Base-by-base conservation (phyloP, 2,888 invertebrate species). In the Polydrusus cervinus region DNA sequence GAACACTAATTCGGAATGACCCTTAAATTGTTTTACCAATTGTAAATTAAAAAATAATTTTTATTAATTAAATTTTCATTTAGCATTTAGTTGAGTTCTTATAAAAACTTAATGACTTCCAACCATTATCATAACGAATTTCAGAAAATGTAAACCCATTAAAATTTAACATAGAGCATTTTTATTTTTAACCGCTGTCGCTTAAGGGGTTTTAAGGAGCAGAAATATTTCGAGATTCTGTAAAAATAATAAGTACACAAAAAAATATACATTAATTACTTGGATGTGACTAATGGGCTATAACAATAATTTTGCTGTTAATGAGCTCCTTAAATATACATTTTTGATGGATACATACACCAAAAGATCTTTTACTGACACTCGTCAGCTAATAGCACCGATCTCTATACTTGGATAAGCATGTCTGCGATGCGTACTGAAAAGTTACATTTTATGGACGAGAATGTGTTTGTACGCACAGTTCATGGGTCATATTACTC, bases 141-240 rank as follows among this genome's bases (percentile, higher is more conserved):
- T 64, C 49, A 45, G 47, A 64, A 64, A 62, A 64, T 49, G 64
- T 64, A 34, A 64, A 64, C 64, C 49, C 64, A 64, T 64, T 64
- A 64, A 64, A 64, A 64, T 64, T 64, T 64, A 30, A 49, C 25
- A 64, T 64, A 49, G 49, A 49, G 49, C 49, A 49, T 43, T 49
- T 64, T 64, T 64, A 49, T 47, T 47, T 49, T 49, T 30, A 30
- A 64, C 14, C 47, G 30, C 25, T 45, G 62, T 61, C 61, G 40
- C 61, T 45, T 34, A 45, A 61, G 43, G 45, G 9, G 43, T 14
- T n/a, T 61, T 9, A 43, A 7, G 45, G 40, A 61, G 8, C 10
- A 45, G 40, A 61, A 25, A 25, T 25, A 25, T 25, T 25, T 25
- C 5, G 25, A 5, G 34, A 8, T 34, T 34, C 10, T 34, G 10